Conservation (phyloP, 1,140 invertebrate species). For the Diachasmimorpha longicaudata region DNA sequence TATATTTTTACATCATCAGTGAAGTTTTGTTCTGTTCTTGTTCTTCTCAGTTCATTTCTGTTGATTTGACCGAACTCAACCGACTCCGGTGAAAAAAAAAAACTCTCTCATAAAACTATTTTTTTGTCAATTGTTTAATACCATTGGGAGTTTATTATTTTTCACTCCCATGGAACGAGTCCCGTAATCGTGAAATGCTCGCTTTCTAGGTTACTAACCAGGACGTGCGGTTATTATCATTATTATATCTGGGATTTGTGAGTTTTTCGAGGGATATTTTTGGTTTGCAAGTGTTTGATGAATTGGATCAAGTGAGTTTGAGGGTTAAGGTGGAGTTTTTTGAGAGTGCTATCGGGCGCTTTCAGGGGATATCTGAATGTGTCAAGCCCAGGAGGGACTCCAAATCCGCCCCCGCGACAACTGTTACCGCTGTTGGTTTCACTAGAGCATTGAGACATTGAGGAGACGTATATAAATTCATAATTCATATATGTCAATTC, state of each 20-base stretch:
- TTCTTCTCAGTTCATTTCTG: too few relatives aligned
- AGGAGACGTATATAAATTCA: neutral
- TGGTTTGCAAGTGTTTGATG: neutral
- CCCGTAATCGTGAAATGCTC: slow-evolving; percentile 54
- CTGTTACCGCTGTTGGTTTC: neutral
- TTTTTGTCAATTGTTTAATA: neutral
- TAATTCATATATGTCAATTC: neutral
- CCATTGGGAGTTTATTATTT: neutral
- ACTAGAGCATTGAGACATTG: neutral
- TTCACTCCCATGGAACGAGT: slow-evolving; percentile 37
- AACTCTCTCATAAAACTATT: too few relatives aligned
- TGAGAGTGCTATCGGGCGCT: neutral
- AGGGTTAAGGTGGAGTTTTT: too few relatives aligned
- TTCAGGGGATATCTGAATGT: neutral
- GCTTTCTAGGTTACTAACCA: slow-evolving; percentile 58
- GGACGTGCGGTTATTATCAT: slow-evolving; percentile 19
- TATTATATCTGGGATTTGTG: neutral
- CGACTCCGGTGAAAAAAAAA: neutral
- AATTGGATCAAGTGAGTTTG: neutral
- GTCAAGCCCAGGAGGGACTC: neutral
- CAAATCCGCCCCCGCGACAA: neutral
- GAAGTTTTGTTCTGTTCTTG: neutral
- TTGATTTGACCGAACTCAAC: too few relatives aligned
- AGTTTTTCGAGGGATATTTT: neutral
- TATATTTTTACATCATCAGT: neutral